A percentile compares a stretch with the other conserved stretches of the same genome.
phyloP scores from a whole-genome alignment of 2,888 invertebrate species.

The Mythimna pallens region DNA sequence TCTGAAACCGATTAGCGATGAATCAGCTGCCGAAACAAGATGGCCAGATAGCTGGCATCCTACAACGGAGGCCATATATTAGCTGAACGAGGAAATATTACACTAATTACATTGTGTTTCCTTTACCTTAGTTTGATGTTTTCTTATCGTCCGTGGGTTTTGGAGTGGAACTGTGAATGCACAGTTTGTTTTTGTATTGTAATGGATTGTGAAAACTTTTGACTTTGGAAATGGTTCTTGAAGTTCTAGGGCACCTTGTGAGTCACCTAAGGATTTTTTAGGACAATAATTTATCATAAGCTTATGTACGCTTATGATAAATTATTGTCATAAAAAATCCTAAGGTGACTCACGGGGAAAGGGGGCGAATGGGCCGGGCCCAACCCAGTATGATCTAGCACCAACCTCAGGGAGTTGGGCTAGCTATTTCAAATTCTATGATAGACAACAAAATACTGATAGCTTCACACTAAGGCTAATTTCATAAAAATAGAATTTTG shows the following conservation, averaged over 20 bases:
- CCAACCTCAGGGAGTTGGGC: too few relatives aligned
- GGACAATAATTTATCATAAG: too few relatives aligned
- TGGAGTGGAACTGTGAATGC: conserved; percentile 56
- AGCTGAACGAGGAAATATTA: conserved; percentile 53
- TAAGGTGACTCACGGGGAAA: background rate
- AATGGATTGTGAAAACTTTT: conserved; percentile 9
- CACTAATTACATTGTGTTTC: conserved; percentile 57
- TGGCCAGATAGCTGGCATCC: conserved; percentile 41
- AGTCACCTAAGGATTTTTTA: background rate
- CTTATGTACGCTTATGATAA: too few relatives aligned
- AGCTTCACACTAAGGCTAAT: too few relatives aligned
- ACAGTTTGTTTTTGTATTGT: conserved; percentile 25
- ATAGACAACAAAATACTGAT: too few relatives aligned
- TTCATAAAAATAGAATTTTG: too few relatives aligned
- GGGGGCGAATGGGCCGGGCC: too few relatives aligned
- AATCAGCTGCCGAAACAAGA: conserved; percentile 39
- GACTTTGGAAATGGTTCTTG: conserved; percentile 16
- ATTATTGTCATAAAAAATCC: too few relatives aligned
- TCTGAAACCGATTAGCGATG: conserved; percentile 46
- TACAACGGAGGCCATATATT: conserved; percentile 55
- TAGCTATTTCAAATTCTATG: too few relatives aligned
- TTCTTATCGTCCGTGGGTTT: conserved; percentile 55
- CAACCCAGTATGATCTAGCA: too few relatives aligned
- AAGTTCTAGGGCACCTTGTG: conserved; percentile 20
- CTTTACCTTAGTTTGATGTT: conserved; percentile 48